Evolutionary conservation across 2,888 invertebrate species (phyloP), one percentile per base, ranked within the genome.

Genomic region (Syrphus vitripennis): DNA sequence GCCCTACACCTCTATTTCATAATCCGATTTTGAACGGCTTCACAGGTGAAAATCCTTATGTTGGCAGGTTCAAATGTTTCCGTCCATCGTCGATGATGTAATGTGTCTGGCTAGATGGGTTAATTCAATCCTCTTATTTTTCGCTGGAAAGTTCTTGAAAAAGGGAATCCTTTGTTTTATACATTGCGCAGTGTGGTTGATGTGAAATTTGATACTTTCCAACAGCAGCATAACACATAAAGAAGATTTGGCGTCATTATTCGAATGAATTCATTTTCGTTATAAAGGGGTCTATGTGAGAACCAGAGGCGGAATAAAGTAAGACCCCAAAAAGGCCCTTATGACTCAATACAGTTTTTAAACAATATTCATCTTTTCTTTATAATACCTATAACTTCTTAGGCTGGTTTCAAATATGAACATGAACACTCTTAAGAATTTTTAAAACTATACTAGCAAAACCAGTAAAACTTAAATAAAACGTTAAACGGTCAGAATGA

Each of bases 1-100:
- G 40, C 31, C 37, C 71, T 29, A 29, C 59, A 37, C 53, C 67
- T 59, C 34, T 61, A 69, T 63, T 72, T 61, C 45, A 61, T 77
- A 81, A 84, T 84, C 84, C 70, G 82, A 86, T 74, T 75, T 86
- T 82, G 77, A 74, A 82, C n/a, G 86, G 82, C 86, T 86, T 86
- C 86, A 57, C 82, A 84, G 81, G 84, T 84, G 84, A 77, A 72
- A 76, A 77, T 76, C 53, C 69, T 19, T 45, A 53, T 75, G 69
- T 19, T 57, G 31, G 40, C 34, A 29, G 63, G 16, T 72, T 48
- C 34, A 9, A 12, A 53, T 78, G 63, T 29, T 67, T 65, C 45
- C 29, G 63, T 65, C 45, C 14, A 67, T 59, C 14, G 40, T 24
- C 24, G 71, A 42, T 50, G 50, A 19, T 24, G 40, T 61, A 53